Percentiles rank a stretch among this genome's conserved stretches.
phyloP scores from a whole-genome alignment of 2,888 invertebrate species.

The Heterodera filipjevi region DNA sequence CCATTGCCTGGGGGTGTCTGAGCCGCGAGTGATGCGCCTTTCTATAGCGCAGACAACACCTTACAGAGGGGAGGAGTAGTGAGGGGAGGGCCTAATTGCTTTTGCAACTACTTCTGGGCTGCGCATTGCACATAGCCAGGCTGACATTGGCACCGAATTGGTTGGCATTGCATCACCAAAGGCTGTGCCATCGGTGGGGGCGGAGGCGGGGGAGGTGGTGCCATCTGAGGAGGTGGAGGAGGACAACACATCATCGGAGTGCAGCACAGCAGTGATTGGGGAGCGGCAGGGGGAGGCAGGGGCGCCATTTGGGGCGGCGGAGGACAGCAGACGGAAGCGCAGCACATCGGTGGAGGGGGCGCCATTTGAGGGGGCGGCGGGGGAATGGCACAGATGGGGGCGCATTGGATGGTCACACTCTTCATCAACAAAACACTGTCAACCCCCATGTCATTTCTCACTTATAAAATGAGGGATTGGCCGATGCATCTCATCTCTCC shows the following conservation, averaged over 20 bases:
- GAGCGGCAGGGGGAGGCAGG: not conserved
- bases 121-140: slow-evolving; percentile 34
- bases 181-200: slow-evolving; percentile 10
- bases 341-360: slow-evolving; percentile 23
- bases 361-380: not conserved
- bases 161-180: slow-evolving; percentile 28
- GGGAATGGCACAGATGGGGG: slow-evolving; percentile 18
- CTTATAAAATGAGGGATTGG: too few relatives aligned
- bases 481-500: too few relatives aligned
- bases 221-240: not conserved
- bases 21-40: slow-evolving; percentile 25
- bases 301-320: slow-evolving; percentile 10
- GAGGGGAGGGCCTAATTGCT: not conserved
- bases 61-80: not conserved
- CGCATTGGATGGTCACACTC: slow-evolving; percentile 38
- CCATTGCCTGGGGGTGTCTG: not conserved
- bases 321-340: slow-evolving; percentile 27
- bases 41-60: slow-evolving; percentile 32
- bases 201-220: slow-evolving; percentile 17
- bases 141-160: slow-evolving; percentile 35
- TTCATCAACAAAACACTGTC: not conserved
- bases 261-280: slow-evolving; percentile 12
- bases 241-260: slow-evolving; percentile 29
- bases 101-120: not conserved
- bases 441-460: not conserved